Conservation (phyloP, 1,140 invertebrate species). For the Pachyrhynchus sulphureomaculatus region DNA sequence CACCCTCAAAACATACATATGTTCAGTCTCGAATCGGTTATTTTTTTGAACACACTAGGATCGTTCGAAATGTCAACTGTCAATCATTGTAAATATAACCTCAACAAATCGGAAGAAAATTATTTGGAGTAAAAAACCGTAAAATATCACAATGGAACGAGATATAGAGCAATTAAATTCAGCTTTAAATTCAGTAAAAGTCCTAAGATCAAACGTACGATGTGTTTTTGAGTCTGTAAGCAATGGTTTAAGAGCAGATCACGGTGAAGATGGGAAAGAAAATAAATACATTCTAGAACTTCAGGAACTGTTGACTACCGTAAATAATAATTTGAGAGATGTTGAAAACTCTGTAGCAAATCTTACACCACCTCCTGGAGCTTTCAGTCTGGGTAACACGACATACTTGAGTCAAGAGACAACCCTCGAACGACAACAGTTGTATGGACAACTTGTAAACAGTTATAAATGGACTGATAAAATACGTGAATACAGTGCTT, state of each 20-base stretch:
- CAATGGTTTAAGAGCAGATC: conserved; percentile 72
- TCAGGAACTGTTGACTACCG: conserved; percentile 72
- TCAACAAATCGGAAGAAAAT: too few species aligned
- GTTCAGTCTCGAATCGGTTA: too few species aligned
- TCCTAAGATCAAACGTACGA: conserved; percentile 75
- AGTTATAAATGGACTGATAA: conserved; percentile 93
- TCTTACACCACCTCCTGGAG: conserved; percentile 69
- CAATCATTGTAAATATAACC: too few species aligned
- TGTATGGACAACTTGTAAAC: conserved; percentile 83
- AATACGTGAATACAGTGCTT: conserved; percentile 78
- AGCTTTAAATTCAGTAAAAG: conserved; percentile 72
- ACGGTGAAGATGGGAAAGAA: conserved; percentile 75
- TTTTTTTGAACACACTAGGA: too few species aligned
- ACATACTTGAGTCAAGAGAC: conserved; percentile 83
- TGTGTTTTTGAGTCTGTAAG: conserved; percentile 79
- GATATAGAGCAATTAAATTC: conserved; percentile 71
- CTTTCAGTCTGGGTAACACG: conserved; percentile 81
- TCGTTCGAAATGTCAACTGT: too few species aligned
- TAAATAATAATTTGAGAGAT: conserved; percentile 75
- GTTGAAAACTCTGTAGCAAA: conserved; percentile 73
- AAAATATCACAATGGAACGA: conserved; percentile 38
- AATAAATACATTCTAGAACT: conserved; percentile 77
- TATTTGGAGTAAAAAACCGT: too few species aligned
- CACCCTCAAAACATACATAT: too few species aligned
- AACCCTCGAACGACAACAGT: conserved; percentile 78